Evolutionary conservation across 2,113 vertebrate species (phyloP), one percentile per base, ranked within the genome.

Genomic region (Pterocles gutturalis): DNA sequence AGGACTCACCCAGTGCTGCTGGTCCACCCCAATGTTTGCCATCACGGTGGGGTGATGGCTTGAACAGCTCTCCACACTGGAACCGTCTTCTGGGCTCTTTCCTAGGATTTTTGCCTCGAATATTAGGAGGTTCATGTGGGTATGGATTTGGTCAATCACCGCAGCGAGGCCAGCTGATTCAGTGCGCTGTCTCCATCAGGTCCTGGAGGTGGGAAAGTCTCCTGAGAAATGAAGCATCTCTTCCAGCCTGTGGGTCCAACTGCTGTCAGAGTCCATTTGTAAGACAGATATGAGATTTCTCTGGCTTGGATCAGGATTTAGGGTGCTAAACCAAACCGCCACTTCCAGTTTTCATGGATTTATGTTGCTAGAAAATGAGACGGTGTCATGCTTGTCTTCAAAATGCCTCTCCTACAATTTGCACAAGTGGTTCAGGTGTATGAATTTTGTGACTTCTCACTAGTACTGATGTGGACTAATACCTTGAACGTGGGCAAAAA

Each of bases 121-220:
- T 14, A 2, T 33, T 13, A 36, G 17, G 5, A 36, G 41, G 19
- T 85, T 29, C 22, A 1, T 4, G 22, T 13, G 17, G 19, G 5
- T 18, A 4, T 17, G 25, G 53, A 9, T 48, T 73, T 26, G 14
- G 33, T 31, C 33, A 17, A 2, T 48, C 31, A 3, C 34, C 10
- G 0, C 64, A 36, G 26, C 4, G 4, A 70, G 64, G 25, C 64
- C 11, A 5, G 20, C 3, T 26, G 29, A 16, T 46, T 24, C 10
- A 1, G 8, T 7, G 17, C 1, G 1, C 19, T 31, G 41, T 8
- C 41, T 62, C 34, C 4, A 0, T 15, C 41, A 31, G 14, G 21
- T 8, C 11, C 10, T 22, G 36, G 26, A 38, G 87, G 46, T 67
- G 46, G 62, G 18, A 67, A 89, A 53, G 15, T 31, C 87, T 38